Evolutionary conservation across 2,888 invertebrate species (phyloP).

Genomic region (Leptopilina drosophilae): DNA sequence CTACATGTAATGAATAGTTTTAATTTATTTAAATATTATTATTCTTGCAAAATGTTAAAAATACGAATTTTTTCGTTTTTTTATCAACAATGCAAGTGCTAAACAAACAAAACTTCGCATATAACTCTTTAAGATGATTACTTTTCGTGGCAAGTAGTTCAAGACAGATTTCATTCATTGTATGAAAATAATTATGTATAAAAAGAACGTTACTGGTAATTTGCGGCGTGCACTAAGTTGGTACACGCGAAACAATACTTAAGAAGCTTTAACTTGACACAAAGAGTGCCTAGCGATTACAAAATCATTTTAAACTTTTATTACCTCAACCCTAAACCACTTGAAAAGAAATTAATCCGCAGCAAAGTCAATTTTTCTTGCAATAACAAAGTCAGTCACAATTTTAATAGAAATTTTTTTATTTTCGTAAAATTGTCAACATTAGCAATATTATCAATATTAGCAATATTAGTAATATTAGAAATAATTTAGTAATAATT

Average conservation of each 20-base stretch:
- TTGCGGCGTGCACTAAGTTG: neutral
- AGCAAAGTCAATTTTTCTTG: no score
- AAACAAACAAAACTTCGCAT: neutral
- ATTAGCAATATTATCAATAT: no score
- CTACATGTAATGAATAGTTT: no score
- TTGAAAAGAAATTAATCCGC: neutral
- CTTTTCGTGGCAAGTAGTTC: neutral
- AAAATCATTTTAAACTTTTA: constrained; percentile 3
- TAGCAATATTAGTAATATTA: no score
- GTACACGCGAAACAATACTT: constrained; percentile 36
- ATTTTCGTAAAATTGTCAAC: no score
- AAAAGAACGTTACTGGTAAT: constrained; percentile 26
- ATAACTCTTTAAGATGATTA: neutral
- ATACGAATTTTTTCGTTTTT: neutral
- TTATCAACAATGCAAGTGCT: neutral
- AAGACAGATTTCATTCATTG: constrained; percentile 25
- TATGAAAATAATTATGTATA: constrained; percentile 20
- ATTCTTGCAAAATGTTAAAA: neutral
- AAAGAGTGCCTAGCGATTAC: constrained; percentile 25
- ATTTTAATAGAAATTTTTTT: no score
- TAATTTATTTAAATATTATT: no score
- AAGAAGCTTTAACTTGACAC: constrained; percentile 21
- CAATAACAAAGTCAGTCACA: no score
- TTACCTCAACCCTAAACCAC: neutral
- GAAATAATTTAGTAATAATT: no score